Base-by-base conservation (phyloP, 2,888 invertebrate species). In the Dendrolimus pini region DNA sequence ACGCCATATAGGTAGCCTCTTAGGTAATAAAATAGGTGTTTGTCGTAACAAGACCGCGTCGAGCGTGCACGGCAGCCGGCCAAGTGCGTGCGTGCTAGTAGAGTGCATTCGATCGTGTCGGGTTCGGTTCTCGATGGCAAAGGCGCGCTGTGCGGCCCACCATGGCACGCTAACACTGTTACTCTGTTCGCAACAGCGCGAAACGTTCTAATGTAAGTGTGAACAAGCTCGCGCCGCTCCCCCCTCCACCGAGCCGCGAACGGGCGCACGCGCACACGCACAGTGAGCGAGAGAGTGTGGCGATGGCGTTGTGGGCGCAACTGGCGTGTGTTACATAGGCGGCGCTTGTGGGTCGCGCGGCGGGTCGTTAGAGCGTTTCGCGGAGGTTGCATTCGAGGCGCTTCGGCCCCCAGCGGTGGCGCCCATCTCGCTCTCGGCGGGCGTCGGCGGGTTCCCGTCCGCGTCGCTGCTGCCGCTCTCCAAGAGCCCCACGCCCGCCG, bases 341-440 rank as follows among this genome's bases (percentile, higher is more conserved):
- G 64, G 58, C 60, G 63, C 59, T 59, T 30, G 30, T 30, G 30
- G 30, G 30, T 30, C 30, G 30, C 60, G 62, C 61, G 63, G 59
- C 61, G 63, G 65, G 64, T 62, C 68, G 70, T 89, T 95, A 80
- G 95, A 95, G 87, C 93, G 95, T 82, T 95, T 94, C 91, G 92
- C 92, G 77, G 93, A 94, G 71, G 96, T 96, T 91, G 93, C 95
- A 87, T 94, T 94, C 88, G 94, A 94, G 85, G 94, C 93, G 81
- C 91, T 91, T 83, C 88, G 92, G 79, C 93, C 92, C 78, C 92
- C 93, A 78, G 93, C 93, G 72, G 93, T 93, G 74, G 94, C 95
- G 79, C 96, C 96, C 76, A 95, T 96, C 83, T 97, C 97, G 81
- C 97, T 97, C 90, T 96, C 97, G 73, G 92, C 90, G 64, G 89